Conservation (phyloP, 2,113 vertebrate genomes). For the Cephalopholis sonnerati region DNA sequence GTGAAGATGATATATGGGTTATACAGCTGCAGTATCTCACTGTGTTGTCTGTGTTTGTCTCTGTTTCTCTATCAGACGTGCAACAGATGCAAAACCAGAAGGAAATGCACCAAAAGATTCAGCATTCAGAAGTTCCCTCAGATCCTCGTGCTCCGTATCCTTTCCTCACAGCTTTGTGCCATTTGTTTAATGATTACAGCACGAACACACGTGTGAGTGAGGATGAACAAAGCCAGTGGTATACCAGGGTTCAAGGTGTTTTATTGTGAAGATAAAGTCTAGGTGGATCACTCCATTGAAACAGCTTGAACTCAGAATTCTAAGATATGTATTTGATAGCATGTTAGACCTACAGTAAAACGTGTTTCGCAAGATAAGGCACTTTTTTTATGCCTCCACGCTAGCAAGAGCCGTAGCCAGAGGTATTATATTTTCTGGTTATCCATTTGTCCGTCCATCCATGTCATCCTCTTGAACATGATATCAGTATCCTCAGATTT, state of each 20-base stretch:
- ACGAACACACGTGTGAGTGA: background rate
- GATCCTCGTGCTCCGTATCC: slow-evolving; percentile 98
- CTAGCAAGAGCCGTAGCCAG: too few relatives aligned
- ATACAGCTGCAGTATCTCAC: slow-evolving; percentile 16
- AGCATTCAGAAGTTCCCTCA: slow-evolving; percentile 97
- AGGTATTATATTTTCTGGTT: too few relatives aligned
- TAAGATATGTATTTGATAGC: too few relatives aligned
- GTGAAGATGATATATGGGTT: background rate
- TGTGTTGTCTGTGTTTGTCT: background rate
- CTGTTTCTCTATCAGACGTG: slow-evolving; percentile 87
- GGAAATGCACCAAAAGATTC: slow-evolving; percentile 96
- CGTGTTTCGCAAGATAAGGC: too few relatives aligned
- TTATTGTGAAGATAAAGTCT: background rate
- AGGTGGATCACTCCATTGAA: too few relatives aligned
- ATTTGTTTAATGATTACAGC: background rate
- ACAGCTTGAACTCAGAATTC: too few relatives aligned
- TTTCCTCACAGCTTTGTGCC: slow-evolving; percentile 57
- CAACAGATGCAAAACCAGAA: slow-evolving; percentile 92
- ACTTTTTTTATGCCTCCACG: too few relatives aligned
- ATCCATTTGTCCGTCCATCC: too few relatives aligned
- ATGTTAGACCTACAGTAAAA: too few relatives aligned
- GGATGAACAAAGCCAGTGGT: background rate
- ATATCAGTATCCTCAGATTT: too few relatives aligned
- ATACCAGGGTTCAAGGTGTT: background rate
- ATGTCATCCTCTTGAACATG: too few relatives aligned